A percentile compares a stretch with the other conserved stretches of the same genome.
Conservation (phyloP, 2,113 vertebrate genomes). For the Corythornis vintsioides region DNA sequence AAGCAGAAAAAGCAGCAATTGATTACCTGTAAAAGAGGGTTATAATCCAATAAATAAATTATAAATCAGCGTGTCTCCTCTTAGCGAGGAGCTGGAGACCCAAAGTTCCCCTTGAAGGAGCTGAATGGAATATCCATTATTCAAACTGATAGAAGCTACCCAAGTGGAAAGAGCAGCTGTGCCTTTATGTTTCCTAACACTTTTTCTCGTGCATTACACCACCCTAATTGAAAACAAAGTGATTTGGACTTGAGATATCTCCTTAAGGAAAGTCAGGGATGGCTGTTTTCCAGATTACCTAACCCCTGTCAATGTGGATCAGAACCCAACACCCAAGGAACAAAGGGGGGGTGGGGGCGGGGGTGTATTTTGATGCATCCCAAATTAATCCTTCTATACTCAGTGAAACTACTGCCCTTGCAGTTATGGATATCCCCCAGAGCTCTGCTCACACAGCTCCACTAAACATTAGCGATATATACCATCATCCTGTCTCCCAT, state of each 20-base stretch:
- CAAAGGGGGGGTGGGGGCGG: not conserved
- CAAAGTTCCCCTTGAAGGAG: not conserved
- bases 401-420: not conserved
- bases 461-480: not conserved
- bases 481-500: not conserved
- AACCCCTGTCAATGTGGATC: not conserved
- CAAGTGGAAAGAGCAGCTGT: constrained; percentile 53
- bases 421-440: not conserved
- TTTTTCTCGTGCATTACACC: not conserved
- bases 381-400: not conserved
- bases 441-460: not conserved
- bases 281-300: not conserved
- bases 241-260: not conserved
- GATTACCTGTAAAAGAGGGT: constrained; percentile 16
- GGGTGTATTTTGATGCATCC: not conserved
- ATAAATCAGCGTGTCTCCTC: constrained; percentile 32
- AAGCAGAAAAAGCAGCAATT: constrained; percentile 15
- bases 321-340: not conserved
- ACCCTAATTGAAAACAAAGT: not conserved
- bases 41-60: constrained; percentile 63
- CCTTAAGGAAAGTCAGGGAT: not conserved
- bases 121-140: constrained; percentile 53
- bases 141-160: not conserved
- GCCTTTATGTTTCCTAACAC: constrained; percentile 38
- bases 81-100: not conserved